Base-by-base conservation (phyloP, 2,888 invertebrate genomes). In the Liposcelis brunnea region DNA sequence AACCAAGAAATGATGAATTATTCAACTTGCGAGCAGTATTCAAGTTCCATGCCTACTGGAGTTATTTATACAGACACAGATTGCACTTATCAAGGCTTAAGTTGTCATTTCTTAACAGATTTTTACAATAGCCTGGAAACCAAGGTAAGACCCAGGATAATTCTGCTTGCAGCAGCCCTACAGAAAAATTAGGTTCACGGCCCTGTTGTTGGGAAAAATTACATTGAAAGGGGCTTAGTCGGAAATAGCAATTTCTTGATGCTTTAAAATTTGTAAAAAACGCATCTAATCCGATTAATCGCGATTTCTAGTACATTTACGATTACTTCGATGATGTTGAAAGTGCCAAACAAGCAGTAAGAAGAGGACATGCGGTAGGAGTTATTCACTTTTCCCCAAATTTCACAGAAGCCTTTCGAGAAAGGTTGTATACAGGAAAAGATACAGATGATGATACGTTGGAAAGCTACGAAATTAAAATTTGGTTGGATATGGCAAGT, bases 401-500 rank as follows among this genome's bases (percentile, higher is more conserved):
- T 49, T 67, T 66, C 50, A 57, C 64, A 1, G 46, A 47, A 18
- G 59, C 55, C 19, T 50, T 61, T 44, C 47, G 56, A 31, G 53
- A 53, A 42, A 50, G 57, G 37, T 52, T 55, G 19, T 47, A 52
- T 12, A 46, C 53, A 49, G 52, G 54, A 18, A 52, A 54, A 12
- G 49, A 55, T 12, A 54, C 55, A 5, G 56, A 57, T 43, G 55
- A 59, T 45, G 55, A 56, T n/a, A 58, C 58, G 2, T 53, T 61
- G 15, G 53, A 55, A 19, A 54, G 54, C 43, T 58, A 59, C 21
- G 56, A 55, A 7, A 52, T 62, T 18, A 49, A 53, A 46, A 49
- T 61, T 26, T 54, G 55, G 48, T 51, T 61, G 48, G 62, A 62
- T 35, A 55, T 62, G 51, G 55, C 59, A 54, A 65, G 62, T 62